Conservation (phyloP, 1,140 invertebrate genomes). For the Teleopsis dalmanni region DNA sequence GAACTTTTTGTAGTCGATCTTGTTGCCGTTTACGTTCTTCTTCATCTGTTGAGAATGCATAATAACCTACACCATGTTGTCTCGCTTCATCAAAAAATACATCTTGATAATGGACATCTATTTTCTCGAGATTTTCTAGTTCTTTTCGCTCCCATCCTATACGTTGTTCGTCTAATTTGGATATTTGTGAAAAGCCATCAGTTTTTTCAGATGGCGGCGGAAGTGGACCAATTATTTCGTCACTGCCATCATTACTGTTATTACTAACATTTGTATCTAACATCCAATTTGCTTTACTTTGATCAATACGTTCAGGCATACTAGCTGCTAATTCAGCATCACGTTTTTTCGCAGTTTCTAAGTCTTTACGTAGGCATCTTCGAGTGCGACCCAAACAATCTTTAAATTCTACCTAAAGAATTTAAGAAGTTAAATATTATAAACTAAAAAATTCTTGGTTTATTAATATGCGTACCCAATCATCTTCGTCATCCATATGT, state of each 20-base stretch:
- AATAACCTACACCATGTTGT: slow-evolving; percentile 82
- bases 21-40: slow-evolving; percentile 67
- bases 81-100: slow-evolving; percentile 82
- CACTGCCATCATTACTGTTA: slow-evolving; percentile 3
- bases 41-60: slow-evolving; percentile 78
- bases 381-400: slow-evolving; percentile 82
- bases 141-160: slow-evolving; percentile 59
- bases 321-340: slow-evolving; percentile 55
- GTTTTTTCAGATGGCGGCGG: slow-evolving; percentile 24
- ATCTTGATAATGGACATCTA: slow-evolving; percentile 82
- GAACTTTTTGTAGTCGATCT: slow-evolving; percentile 59
- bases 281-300: slow-evolving; percentile 42
- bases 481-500: slow-evolving; percentile 32
- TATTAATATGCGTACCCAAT: no score
- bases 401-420: slow-evolving; percentile 78
- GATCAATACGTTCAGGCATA: slow-evolving; percentile 38
- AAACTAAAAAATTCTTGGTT: no score
- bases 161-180: slow-evolving; percentile 47
- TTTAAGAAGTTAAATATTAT: no score
- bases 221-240: slow-evolving; percentile 18
- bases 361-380: slow-evolving; percentile 71
- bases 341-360: slow-evolving; percentile 59
- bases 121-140: slow-evolving; percentile 48
- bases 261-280: slow-evolving; percentile 22
- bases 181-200: slow-evolving; percentile 35